Evolutionary conservation across 2,113 vertebrate species (phyloP), one percentile per base, ranked within the genome.

Genomic region (Lonchura striata): DNA sequence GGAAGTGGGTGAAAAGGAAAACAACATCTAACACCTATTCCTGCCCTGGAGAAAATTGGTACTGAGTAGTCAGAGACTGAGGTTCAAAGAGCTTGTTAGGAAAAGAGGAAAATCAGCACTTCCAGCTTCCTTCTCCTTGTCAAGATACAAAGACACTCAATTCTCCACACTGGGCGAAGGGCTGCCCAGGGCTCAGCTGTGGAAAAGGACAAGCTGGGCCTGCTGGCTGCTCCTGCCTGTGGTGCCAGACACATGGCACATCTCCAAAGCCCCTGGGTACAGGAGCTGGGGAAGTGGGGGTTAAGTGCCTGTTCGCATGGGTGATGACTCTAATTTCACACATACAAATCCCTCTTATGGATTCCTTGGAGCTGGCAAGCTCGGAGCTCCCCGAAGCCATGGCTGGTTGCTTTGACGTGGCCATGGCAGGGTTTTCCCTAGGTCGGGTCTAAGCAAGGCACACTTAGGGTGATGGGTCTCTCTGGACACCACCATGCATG

Each of bases 161-260:
- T 15, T 23, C 47, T 17, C 2, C 1, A 4, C 0, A 0, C 49
- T 35, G 75, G 35, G 6, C 79, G 37, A 53, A 63, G 20, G n/a
- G 17, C 46, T 91, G 53, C 69, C 22, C 0, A 0, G 47, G 47
- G 42, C 65, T 66, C 19, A 6, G 79, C 60, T 63, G 31, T 7
- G 53, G 42, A 21, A 60, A 82, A 82, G 44, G 56, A 71, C 50
- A 84, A 66, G 68, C 64, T 78, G 64, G 39, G 69, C 11, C 23
- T 60, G 22, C 80, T 52, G 42, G 59, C 47, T 87, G 65, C 39
- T 66, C 30, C n/a, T 81, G 35, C 59, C 63, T 70, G 31, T 7
- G 20, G 20, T 61, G n/a, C 56, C 76, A 70, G 30, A 14, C 37
- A 47, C 16, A 11, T 4, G n/a, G 50, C 41, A 33, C 0, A 0